Base-by-base conservation (phyloP, 2,797 vertebrate genomes). In the Pseudotriccus pelzelni region DNA sequence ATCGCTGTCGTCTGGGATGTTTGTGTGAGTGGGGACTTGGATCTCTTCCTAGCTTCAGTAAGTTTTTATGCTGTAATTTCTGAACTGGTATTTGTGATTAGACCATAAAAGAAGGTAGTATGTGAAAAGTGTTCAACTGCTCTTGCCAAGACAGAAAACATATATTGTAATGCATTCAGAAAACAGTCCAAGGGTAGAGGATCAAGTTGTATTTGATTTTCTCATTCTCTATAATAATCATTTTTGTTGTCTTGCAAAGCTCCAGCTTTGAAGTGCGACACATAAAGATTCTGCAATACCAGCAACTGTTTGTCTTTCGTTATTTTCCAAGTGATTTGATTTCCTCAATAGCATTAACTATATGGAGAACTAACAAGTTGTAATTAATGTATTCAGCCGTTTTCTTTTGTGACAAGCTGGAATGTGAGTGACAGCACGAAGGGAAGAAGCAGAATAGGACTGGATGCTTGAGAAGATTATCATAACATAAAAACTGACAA, bases 311-410 rank as follows among this genome's bases (percentile, higher is more conserved):
- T 88, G 68, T 91, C 91, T 79, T 80, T 27, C 47, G 84, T 92
- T 96, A 14, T 97, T 97, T 97, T 96, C 97, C 91, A 84, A 96
- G 83, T 55, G 55, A 96, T 93, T 96, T 94, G 86, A 62, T 96
- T 81, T 95, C 91, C 88, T 96, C 89, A 97, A 93, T 90, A 94
- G 63, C 76, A 87, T 84, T 94, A 93, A 78, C 79, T 96, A 64
- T 44, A 84, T 32, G 36, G 43, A 84, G 63, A 85, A 73, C 78
- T 96, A 95, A 83, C 81, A 92, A 89, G 79, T 89, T 95, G 89
- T 94, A 96, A 96, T 97, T 95, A 97, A 95, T 88, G 75, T 82
- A 85, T 91, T 95, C 89, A 93, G 89, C 69, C 66, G 41, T 82
- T 95, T 94, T 84, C 78, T 85, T 96, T 97, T 90, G 91, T 96